A percentile compares a stretch with the other conserved stretches of the same genome.
These are phyloP conservation scores for Dexiosoma caninum DNA, from an alignment of 2,888 invertebrate species.

Conservation along the genomic window DNA sequence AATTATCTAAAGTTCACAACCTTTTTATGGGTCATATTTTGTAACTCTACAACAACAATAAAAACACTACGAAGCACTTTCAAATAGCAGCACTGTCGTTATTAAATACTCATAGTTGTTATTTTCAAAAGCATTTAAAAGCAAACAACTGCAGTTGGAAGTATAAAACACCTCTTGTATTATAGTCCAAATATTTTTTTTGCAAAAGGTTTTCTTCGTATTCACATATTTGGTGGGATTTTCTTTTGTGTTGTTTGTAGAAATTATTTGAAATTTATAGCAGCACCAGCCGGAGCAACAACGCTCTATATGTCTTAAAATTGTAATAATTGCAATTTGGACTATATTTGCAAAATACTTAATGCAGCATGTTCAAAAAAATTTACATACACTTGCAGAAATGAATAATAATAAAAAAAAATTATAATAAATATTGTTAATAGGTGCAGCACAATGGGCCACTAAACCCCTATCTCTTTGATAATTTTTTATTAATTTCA, in stretches of 20 bases:
- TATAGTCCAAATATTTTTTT: background rate
- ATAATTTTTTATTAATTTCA: too few relatives aligned
- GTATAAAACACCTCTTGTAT: background rate
- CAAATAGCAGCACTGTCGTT: background rate
- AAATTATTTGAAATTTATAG: background rate
- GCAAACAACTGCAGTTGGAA: background rate
- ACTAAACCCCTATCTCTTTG: too few relatives aligned
- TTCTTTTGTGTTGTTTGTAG: background rate
- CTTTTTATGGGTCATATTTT: conserved; percentile 60
- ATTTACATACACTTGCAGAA: conserved; percentile 45
- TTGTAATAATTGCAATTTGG: conserved; percentile 4
- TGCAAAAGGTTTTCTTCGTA: background rate
- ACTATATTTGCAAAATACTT: background rate
- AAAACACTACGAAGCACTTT: background rate
- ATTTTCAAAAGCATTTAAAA: background rate
- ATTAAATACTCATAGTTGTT: background rate
- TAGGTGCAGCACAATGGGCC: background rate
- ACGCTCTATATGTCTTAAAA: background rate
- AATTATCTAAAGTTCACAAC: conserved; percentile 46
- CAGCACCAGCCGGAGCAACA: background rate
- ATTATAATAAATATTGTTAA: conserved; percentile 2
- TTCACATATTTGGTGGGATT: background rate
- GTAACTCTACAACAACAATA: conserved; percentile 23
- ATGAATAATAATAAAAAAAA: background rate
- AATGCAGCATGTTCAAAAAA: conserved; percentile 11